Conservation (phyloP, 2,888 invertebrate species). For the Plebejus anna region DNA sequence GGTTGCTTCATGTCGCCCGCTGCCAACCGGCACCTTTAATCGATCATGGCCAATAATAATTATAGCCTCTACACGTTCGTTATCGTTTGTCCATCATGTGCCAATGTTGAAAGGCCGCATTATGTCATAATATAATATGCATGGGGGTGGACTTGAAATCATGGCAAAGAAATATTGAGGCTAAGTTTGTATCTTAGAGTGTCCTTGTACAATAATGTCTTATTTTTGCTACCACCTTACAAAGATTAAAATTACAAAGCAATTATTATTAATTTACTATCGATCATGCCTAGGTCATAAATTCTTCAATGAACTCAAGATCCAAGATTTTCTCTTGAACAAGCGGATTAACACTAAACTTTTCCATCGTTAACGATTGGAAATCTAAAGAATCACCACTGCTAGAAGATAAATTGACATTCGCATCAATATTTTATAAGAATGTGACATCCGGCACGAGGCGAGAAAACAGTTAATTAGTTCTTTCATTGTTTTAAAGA, state of each 20-base stretch:
- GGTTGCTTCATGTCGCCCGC: too few species aligned
- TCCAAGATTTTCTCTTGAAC: background rate
- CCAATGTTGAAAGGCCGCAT: too few species aligned
- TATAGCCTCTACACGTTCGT: too few species aligned
- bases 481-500: slow-evolving; percentile 7
- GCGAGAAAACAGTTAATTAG: slow-evolving; percentile 1
- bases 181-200: background rate
- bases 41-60: too few species aligned
- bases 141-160: background rate
- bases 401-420: slow-evolving; percentile 7
- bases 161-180: background rate
- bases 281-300: background rate
- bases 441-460: slow-evolving; percentile 16
- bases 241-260: too few species aligned
- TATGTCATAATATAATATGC: too few species aligned
- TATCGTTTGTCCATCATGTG: background rate
- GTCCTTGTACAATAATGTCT: background rate
- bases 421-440: slow-evolving; percentile 12
- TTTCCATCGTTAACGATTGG: background rate
- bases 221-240: background rate
- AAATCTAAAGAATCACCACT: background rate
- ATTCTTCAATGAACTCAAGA: background rate
- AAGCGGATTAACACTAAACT: background rate
- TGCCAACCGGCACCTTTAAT: too few species aligned
- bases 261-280: background rate